These are phyloP conservation scores for Helogale parvula DNA, from an alignment of 2,113 vertebrate genomes.

Conservation along the genomic window DNA sequence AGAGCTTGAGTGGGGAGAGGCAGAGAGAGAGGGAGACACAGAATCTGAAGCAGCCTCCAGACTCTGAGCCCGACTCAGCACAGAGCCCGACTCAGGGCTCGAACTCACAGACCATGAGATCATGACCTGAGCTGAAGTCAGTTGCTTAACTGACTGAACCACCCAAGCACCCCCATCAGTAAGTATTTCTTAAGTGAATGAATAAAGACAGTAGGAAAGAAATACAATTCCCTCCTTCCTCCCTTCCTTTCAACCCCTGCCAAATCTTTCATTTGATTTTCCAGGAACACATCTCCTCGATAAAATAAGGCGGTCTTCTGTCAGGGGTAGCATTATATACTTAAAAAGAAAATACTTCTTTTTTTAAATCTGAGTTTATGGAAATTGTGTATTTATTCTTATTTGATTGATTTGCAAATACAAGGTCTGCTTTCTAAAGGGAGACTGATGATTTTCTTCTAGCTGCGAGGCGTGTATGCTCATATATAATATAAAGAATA, in stretches of 20 bases:
- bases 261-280: not conserved
- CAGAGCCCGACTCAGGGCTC: too few relatives aligned
- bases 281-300: not conserved
- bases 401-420: not conserved
- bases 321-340: not conserved
- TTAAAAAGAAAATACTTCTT: not conserved
- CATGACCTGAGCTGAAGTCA: too few relatives aligned
- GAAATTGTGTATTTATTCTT: not conserved
- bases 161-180: not conserved
- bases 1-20: too few relatives aligned
- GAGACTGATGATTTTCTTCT: not conserved
- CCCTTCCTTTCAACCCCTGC: not conserved
- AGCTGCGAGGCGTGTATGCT: not conserved
- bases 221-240: not conserved
- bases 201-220: not conserved
- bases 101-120: too few relatives aligned
- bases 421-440: not conserved
- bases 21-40: too few relatives aligned
- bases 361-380: not conserved
- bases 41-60: too few relatives aligned
- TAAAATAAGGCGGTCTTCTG: not conserved
- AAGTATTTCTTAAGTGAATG: not conserved
- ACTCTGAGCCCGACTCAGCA: too few relatives aligned
- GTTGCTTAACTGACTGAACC: too few relatives aligned
- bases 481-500: not conserved